Evolutionary conservation across 1,140 invertebrate species (phyloP), one percentile per base, ranked within the genome.

Genomic region (Drosophila bocki): DNA sequence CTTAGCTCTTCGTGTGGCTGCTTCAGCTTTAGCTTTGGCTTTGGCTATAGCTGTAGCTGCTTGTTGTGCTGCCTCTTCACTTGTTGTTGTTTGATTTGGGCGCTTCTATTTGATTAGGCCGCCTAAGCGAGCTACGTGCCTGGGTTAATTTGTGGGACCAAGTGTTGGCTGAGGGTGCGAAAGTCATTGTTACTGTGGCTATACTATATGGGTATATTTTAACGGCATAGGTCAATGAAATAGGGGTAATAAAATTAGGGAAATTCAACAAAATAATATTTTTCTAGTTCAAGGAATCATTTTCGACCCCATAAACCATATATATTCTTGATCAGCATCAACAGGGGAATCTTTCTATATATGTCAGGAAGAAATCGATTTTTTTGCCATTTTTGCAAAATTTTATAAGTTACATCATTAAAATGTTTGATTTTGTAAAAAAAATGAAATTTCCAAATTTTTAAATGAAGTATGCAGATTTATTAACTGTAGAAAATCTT

Each of bases 51-150:
- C 47, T 57, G 44, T 33, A 33, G 61, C 19, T 19, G 54, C 32
- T 44, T 35, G 22, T 74, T 48, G 33, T 54, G 51, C 33, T 54
- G 51, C 17, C 51, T 54, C 51, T 54, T 54, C 51, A 45, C 22
- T 58, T 57, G 62, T 69, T 77, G 80, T 71, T 87, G 83, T 87
- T 87, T 87, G 82, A 88, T 87, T 87, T 80, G 48, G 84, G 68
- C 77, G 83, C 83, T 79, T 88, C 82, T 87, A 87, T 87, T 88
- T 87, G 83, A 83, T 87, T 87, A 87, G 83, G 84, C 80, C 61
- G 77, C 59, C 83, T 88, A 83, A 87, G 84, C 80, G 84, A 48
- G 67, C 80, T 87, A 87, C 84, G 84, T 88, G 84, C 75, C 67
- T 80, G 84, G 80, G 80, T 90, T 87, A 87, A 87, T 88, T 88